Evolutionary conservation across 2,797 vertebrate genomes (phyloP).

Genomic region (Phalloptychus januarius): DNA sequence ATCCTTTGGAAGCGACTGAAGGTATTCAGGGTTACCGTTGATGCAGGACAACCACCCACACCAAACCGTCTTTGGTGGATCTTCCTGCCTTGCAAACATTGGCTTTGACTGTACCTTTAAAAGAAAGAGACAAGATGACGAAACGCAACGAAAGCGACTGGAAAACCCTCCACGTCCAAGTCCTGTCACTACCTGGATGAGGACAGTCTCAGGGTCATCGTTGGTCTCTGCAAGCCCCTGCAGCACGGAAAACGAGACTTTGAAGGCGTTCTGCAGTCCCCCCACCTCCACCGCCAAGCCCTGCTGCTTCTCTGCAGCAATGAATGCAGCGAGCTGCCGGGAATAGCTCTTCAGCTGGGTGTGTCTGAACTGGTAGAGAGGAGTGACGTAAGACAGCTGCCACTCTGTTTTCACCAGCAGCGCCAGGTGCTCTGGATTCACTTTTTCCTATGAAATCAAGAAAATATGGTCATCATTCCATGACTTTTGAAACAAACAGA

Average conservation of each 20-base stretch:
- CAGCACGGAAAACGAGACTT: slow-evolving; percentile 81
- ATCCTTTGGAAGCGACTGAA: slow-evolving; percentile 77
- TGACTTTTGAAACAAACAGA: background rate
- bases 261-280: slow-evolving; percentile 77
- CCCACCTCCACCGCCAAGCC: slow-evolving; percentile 85
- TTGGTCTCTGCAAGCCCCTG: slow-evolving; percentile 79
- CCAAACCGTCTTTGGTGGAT: slow-evolving; percentile 83
- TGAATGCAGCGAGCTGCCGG: slow-evolving; percentile 82
- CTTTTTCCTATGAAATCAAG: slow-evolving; percentile 71
- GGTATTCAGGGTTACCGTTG: slow-evolving; percentile 81
- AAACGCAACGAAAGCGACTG: background rate
- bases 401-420: slow-evolving; percentile 86
- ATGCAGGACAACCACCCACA: slow-evolving; percentile 90
- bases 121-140: background rate
- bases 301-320: slow-evolving; percentile 88
- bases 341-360: slow-evolving; percentile 83
- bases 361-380: slow-evolving; percentile 87
- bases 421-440: slow-evolving; percentile 74
- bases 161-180: background rate
- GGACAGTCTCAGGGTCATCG: slow-evolving; percentile 82
- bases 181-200: slow-evolving; percentile 84
- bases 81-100: slow-evolving; percentile 57
- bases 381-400: slow-evolving; percentile 90
- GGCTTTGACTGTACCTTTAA: slow-evolving; percentile 81
- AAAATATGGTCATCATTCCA: background rate